Conservation (phyloP, 2,888 invertebrate genomes). For the Lasius fuliginosus region DNA sequence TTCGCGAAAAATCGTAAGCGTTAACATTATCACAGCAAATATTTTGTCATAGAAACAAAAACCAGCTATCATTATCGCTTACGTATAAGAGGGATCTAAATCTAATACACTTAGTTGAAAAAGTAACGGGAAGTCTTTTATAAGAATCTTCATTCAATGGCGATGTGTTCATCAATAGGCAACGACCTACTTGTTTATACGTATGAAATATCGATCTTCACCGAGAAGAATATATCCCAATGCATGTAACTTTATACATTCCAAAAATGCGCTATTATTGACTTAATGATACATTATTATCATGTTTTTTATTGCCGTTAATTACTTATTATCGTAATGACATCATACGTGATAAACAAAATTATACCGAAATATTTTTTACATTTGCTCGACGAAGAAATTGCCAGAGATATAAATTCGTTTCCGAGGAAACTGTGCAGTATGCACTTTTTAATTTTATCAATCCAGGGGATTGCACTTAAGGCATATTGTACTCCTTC, state of each 20-base stretch:
- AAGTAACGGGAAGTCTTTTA: slow-evolving; percentile 25
- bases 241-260: background rate
- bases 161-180: background rate
- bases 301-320: background rate
- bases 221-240: background rate
- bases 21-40: background rate
- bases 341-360: background rate
- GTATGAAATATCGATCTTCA: background rate
- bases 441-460: background rate
- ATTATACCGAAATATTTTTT: background rate
- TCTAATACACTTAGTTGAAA: background rate
- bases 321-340: background rate
- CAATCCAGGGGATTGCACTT: background rate
- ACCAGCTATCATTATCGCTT: slow-evolving; percentile 5
- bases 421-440: background rate
- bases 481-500: background rate
- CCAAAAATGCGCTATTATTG: background rate
- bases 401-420: background rate
- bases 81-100: background rate
- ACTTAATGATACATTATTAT: slow-evolving; percentile 13
- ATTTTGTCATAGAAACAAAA: background rate
- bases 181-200: slow-evolving; percentile 25
- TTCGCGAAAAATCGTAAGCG: background rate
- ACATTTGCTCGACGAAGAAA: background rate
- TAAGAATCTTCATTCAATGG: slow-evolving; percentile 16